A percentile compares a stretch with the other conserved stretches of the same genome.
These are phyloP conservation scores for Chouioia cunea DNA, from an alignment of 2,888 invertebrate species.

Conservation along the genomic window DNA sequence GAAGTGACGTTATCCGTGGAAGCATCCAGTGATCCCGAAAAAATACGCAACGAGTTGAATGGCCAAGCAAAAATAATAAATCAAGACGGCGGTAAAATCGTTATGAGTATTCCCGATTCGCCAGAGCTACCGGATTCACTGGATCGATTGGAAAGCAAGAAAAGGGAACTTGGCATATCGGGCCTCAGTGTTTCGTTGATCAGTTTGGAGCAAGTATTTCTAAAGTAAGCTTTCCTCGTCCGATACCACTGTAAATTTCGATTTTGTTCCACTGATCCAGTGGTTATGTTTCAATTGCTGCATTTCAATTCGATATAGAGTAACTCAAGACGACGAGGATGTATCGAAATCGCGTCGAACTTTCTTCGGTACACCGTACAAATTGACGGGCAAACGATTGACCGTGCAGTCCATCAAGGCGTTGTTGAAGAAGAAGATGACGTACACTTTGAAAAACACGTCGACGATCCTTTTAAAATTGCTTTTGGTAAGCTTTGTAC, in stretches of 20 bases:
- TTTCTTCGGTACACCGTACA: conserved; percentile 51
- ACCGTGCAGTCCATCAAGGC: conserved; percentile 60
- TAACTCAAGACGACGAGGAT: conserved; percentile 51
- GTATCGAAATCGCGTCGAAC: conserved; percentile 51
- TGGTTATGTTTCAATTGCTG: conserved; percentile 4
- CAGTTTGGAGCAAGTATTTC: conserved; percentile 91
- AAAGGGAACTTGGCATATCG: conserved; percentile 74
- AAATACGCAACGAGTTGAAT: conserved; percentile 63
- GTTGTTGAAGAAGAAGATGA: conserved; percentile 63
- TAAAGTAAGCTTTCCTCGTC: conserved; percentile 75
- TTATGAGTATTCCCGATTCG: conserved; percentile 72
- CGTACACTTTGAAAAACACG: conserved; percentile 61
- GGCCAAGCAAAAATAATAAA: conserved; percentile 64
- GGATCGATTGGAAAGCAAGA: conserved; percentile 72
- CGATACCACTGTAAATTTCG: conserved; percentile 16
- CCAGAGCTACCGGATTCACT: conserved; percentile 74
- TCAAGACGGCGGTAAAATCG: conserved; percentile 68
- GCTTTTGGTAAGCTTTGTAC: conserved; percentile 24
- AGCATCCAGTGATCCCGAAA: conserved; percentile 54
- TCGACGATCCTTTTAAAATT: conserved; percentile 50
- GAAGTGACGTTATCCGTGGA: conserved; percentile 55
- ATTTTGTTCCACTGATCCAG: conserved; percentile 15
- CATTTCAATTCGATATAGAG: conserved; percentile 14
- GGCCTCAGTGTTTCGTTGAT: conserved; percentile 86
- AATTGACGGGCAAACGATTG: conserved; percentile 58